A percentile compares a stretch with the other conserved stretches of the same genome.
These are phyloP conservation scores for Neolamprologus fasciatus DNA, from an alignment of 2,113 vertebrate genomes.

Conservation along the genomic window DNA sequence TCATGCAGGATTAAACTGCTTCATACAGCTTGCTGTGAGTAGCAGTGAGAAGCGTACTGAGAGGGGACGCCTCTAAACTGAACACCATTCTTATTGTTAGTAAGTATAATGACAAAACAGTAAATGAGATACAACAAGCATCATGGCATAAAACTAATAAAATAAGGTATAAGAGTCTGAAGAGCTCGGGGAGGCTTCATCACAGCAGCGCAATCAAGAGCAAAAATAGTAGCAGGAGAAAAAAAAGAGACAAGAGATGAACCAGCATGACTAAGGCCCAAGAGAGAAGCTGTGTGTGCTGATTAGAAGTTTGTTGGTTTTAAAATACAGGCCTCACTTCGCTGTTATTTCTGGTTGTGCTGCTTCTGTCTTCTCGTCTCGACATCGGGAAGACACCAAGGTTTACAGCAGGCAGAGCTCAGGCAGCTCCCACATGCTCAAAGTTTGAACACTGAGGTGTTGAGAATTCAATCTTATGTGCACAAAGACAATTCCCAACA, in stretches of 20 bases:
- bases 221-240: background rate
- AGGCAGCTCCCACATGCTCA: background rate
- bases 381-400: accelerated
- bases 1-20: background rate
- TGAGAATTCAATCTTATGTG: background rate
- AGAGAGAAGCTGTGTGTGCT: background rate
- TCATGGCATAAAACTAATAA: background rate
- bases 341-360: background rate
- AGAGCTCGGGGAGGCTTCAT: background rate
- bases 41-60: accelerated
- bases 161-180: background rate
- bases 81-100: background rate
- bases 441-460: background rate
- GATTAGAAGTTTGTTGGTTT: background rate
- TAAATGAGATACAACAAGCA: background rate
- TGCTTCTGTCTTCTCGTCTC: background rate
- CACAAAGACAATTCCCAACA: background rate
- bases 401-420: background rate
- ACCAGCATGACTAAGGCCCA: background rate
- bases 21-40: background rate
- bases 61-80: accelerated
- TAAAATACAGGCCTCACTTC: background rate
- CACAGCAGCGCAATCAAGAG: background rate
- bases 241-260: background rate
- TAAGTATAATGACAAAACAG: background rate